Conservation (phyloP, 2,797 vertebrate species). For the Mormyrus hasselquistii region DNA sequence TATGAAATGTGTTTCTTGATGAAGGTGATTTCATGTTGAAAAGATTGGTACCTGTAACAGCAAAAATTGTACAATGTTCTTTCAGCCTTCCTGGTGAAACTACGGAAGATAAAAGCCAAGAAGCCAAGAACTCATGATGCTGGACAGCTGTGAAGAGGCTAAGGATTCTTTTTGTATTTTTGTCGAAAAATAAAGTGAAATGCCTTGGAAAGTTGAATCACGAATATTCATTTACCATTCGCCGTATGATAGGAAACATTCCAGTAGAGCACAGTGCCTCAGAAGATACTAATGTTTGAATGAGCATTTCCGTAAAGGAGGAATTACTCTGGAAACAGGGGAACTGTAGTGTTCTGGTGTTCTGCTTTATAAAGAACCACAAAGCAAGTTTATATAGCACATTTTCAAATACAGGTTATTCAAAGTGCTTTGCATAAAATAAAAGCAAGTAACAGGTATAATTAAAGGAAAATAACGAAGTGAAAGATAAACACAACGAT, state of each 20-base stretch:
- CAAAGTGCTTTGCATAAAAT: neutral
- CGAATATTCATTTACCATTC: neutral
- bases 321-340: neutral
- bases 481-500: neutral
- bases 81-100: conserved; percentile 84
- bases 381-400: neutral
- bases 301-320: neutral
- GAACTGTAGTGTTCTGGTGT: neutral
- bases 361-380: neutral
- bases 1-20: neutral
- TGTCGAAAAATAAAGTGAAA: neutral
- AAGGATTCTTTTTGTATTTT: neutral
- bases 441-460: neutral
- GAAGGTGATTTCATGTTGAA: neutral
- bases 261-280: neutral
- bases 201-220: conserved; percentile 13
- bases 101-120: conserved; percentile 65
- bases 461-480: neutral
- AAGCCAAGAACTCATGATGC: neutral
- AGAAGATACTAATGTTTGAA: neutral
- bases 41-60: neutral
- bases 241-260: neutral
- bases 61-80: conserved; percentile 26
- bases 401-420: neutral
- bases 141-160: neutral